Evolutionary conservation across 64 coral and sea anemone genomes (phyloP), one percentile per base, ranked within the genome.

Genomic region (Pocillopora damicornis): DNA sequence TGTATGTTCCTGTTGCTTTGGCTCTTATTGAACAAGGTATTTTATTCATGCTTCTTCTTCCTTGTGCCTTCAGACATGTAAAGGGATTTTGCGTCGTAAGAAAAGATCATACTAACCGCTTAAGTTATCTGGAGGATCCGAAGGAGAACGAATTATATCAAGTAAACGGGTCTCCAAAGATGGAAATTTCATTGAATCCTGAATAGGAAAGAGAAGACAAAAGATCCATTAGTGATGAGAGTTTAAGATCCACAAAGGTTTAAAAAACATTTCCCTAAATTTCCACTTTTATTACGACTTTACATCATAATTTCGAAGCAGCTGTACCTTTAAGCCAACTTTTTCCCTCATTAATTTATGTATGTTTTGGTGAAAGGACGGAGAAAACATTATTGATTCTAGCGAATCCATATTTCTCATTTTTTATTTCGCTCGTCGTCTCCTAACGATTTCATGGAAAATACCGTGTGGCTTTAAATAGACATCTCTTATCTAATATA

Each of bases 291-390:
- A 73, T 81, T 86, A 83, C 66, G 25, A 38, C 73, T 60, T 51
- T 51, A 51, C 42, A 2, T 51, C 7, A 51, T 80, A 77, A 84
- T 87, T 89, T 94, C 74, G 77, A 92, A 96, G 94, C 94, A 93
- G 94, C 94, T 96, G 90, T 93, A 90, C 76, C 79, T 59, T 83
- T 89, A 64, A 35, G 81, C 60, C 74, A 59, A 86, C 79, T 90
- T 78, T 86, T 96, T 90, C 61, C 86, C 84, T 90, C 94, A 96
- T 96, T 96, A 93, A 96, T 96, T 86, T 93, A 96, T 96, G 94
- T 93, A 96, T 96, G 82, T 93, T 87, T 93, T 89, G 91, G 61
- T 61, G 72, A 91, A 78, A 22, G 73, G 63, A 87, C 75, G 75
- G 36, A 65, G 65, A 75, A 89, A 81, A 74, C 91, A 79, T 77